phyloP scores from a whole-genome alignment of 2,113 vertebrate genomes.

The Pundamilia nyererei region DNA sequence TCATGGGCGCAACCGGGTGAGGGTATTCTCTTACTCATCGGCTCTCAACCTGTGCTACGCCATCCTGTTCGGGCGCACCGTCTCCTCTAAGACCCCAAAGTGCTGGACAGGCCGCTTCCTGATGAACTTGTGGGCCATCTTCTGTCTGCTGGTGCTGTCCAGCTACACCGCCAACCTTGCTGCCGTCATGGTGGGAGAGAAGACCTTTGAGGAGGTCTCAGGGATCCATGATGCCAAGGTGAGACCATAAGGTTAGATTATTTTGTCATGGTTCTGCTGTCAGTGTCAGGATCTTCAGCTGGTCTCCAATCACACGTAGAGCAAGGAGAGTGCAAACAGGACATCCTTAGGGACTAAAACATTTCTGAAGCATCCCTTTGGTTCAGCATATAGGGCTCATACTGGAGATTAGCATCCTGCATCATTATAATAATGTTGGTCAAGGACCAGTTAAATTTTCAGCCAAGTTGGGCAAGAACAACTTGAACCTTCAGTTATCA shows the following conservation, averaged over 20 bases:
- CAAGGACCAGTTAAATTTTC: not conserved
- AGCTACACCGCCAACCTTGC: slow-evolving; percentile 94
- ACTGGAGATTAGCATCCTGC: not conserved
- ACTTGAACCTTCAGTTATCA: not conserved
- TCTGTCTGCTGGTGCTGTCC: slow-evolving; percentile 90
- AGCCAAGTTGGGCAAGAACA: not conserved
- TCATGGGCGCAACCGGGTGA: slow-evolving; percentile 80
- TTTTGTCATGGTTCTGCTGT: not conserved
- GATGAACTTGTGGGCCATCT: slow-evolving; percentile 96
- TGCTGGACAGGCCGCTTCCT: slow-evolving; percentile 89
- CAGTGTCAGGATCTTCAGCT: not conserved
- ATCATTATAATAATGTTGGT: not conserved
- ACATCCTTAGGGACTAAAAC: not conserved
- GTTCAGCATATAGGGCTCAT: not conserved
- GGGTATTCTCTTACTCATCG: slow-evolving; percentile 89
- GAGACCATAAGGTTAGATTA: not conserved
- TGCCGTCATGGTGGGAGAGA: slow-evolving; percentile 91
- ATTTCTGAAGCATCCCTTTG: not conserved
- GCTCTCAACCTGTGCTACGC: slow-evolving; percentile 92
- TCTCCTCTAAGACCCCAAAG: slow-evolving; percentile 89
- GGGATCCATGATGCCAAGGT: slow-evolving; percentile 93
- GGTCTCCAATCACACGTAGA: not conserved
- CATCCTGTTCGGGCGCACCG: slow-evolving; percentile 88
- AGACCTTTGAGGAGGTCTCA: slow-evolving; percentile 85
- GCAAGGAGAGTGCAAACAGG: not conserved